Evolutionary conservation across 2,888 invertebrate species (phyloP).

Genomic region (Eumerus sabulonum): DNA sequence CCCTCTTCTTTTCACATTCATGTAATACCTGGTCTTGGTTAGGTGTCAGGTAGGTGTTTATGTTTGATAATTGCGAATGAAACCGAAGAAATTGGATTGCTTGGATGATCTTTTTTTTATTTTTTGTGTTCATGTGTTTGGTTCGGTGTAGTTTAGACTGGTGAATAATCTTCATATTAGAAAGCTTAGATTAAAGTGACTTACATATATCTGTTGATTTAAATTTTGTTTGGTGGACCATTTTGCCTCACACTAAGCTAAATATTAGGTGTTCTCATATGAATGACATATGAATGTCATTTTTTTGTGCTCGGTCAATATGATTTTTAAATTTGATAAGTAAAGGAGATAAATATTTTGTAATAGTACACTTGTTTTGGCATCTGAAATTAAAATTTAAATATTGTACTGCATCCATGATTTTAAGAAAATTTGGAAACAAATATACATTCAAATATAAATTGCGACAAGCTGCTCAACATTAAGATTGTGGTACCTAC

Average conservation of each 20-base stretch:
- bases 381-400: no score
- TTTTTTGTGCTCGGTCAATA: not conserved
- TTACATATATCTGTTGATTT: slow-evolving; percentile 1
- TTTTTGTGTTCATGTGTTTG: slow-evolving; percentile 9
- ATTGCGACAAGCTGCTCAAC: no score
- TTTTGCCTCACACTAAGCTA: not conserved
- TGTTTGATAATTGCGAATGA: slow-evolving; percentile 15
- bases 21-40: slow-evolving; percentile 37
- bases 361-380: no score
- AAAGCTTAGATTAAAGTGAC: slow-evolving; percentile 15
- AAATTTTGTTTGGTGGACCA: not conserved
- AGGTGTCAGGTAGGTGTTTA: slow-evolving; percentile 23
- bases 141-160: slow-evolving; percentile 30
- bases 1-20: slow-evolving; percentile 58
- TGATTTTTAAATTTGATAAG: no score
- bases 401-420: no score
- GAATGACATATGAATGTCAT: no score
- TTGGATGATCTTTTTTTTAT: not conserved
- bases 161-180: slow-evolving; percentile 31
- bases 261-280: not conserved
- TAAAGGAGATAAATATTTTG: no score
- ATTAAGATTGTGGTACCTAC: no score
- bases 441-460: no score
- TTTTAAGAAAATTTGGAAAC: no score
- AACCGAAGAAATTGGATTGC: slow-evolving; percentile 1